Percentiles rank a stretch among this genome's conserved stretches.
These are phyloP conservation scores for Lordiphosa clarofinis DNA, from an alignment of 1,140 invertebrate genomes.

Conservation along the genomic window DNA sequence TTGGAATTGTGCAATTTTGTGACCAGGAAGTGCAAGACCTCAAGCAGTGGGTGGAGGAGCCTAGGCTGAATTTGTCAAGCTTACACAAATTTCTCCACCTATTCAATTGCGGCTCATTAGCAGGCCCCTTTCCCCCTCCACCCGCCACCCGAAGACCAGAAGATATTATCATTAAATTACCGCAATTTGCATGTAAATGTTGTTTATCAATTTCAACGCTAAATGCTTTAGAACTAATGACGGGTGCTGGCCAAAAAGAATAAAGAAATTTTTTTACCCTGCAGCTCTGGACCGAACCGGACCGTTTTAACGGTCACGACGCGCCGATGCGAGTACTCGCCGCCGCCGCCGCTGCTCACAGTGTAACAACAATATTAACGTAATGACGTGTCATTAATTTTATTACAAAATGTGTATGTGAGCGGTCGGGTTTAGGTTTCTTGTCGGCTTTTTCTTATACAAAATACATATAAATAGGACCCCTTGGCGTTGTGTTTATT, in stretches of 20 bases:
- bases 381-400: constrained; percentile 80
- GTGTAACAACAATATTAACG: constrained; percentile 79
- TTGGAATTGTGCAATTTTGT: constrained; percentile 69
- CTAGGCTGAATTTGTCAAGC: constrained; percentile 44
- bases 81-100: constrained; percentile 4
- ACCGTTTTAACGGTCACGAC: constrained; percentile 26
- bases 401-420: constrained; percentile 76
- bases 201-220: constrained; percentile 78
- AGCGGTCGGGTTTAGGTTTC: constrained; percentile 7
- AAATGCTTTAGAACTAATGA: constrained; percentile 76
- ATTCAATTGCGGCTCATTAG: constrained; percentile 70
- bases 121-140: constrained; percentile 26
- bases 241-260: constrained; percentile 64
- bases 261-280: constrained; percentile 72
- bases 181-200: constrained; percentile 78
- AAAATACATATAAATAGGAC: constrained; percentile 14
- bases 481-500: constrained; percentile 66
- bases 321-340: constrained; percentile 24
- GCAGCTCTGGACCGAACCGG: constrained; percentile 34
- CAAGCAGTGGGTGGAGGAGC: constrained; percentile 19
- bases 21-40: constrained; percentile 63
- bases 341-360: constrained; percentile 34
- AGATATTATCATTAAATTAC: constrained; percentile 73
- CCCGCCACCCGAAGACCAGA: constrained; percentile 18
- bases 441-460: constrained; percentile 2